Evolutionary conservation across 2,797 vertebrate species (phyloP).

Genomic region (Rhabdomys pumilio): DNA sequence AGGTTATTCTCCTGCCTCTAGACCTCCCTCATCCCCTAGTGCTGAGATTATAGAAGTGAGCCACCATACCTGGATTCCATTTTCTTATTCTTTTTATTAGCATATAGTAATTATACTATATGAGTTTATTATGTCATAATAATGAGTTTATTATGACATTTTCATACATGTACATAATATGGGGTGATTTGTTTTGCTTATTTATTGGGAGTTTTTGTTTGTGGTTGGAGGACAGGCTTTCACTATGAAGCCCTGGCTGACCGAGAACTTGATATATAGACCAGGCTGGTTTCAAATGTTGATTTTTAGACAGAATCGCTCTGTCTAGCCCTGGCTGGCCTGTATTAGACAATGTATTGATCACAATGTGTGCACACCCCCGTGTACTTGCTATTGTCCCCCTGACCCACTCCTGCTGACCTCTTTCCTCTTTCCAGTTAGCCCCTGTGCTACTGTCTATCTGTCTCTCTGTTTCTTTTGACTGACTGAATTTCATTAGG

Average conservation of each 20-base stretch:
- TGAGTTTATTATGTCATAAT: background rate
- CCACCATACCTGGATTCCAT: background rate
- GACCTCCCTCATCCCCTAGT: background rate
- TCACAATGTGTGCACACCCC: too few species aligned
- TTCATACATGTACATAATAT: background rate
- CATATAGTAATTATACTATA: background rate
- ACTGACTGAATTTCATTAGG: background rate
- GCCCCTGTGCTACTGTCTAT: background rate
- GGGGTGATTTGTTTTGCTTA: background rate
- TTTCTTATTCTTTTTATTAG: background rate
- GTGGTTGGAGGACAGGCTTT: background rate
- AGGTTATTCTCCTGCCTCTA: background rate
- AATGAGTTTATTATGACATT: background rate
- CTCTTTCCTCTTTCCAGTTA: background rate
- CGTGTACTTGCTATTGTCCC: background rate
- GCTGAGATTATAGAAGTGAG: background rate
- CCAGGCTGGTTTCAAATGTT: background rate
- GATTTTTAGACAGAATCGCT: background rate
- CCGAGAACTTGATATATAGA: background rate
- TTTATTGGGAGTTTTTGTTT: background rate
- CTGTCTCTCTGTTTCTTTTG: background rate
- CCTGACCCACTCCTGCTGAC: background rate
- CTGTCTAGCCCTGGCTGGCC: background rate
- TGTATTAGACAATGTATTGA: background rate
- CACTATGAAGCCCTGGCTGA: background rate